Evolutionary conservation across 2,113 vertebrate species (phyloP), one percentile per base, ranked within the genome.

Genomic region (Ictalurus punctatus): DNA sequence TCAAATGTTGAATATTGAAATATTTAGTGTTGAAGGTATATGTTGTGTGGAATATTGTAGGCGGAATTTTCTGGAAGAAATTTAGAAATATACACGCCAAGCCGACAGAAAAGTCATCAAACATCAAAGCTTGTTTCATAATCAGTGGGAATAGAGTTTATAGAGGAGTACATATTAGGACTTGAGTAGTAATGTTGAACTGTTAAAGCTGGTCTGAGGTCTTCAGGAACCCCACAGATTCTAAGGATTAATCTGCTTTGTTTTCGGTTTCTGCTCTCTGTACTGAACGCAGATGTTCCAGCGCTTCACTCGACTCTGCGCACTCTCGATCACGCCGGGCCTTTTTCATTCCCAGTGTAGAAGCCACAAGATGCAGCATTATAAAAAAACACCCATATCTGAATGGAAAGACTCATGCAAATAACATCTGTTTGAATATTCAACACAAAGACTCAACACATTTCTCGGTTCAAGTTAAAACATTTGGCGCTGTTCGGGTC

Each of bases 331-430:
- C 76, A 48, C 23, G 25, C 6, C 6, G 16, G 44, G 27, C 76
- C 25, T 44, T 76, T 12, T 44, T 44, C 23, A 25, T 76, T 78
- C 40, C 40, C 40, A 44, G 37, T 25, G 37, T 25, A 44, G 9
- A 76, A 76, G 4, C 73, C 73, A 40, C 58, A 56, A 23, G 17
- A 37, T 34, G 17, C 59, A 58, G 23, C 54, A 37, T 23, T 13
- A 17, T 10, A 19, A 34, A 30, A 34, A 65, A 27, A 67, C 34
- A 65, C 37, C 37, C 34, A 44, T 65, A 61, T 10, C 10, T 30
- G 74, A 63, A 86, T 63, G 58, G 85, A 86, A 86, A 67, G 61
- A 63, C 85, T 40, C 23, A 58, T 61, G 27, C 73, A 80, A 67
- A 79, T 79, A 13, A 0, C 10, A 52, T 71, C n/a, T 34, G 67